Evolutionary conservation across 2,113 vertebrate species (phyloP), one percentile per base, ranked within the genome.

Genomic region (Perca fluviatilis): DNA sequence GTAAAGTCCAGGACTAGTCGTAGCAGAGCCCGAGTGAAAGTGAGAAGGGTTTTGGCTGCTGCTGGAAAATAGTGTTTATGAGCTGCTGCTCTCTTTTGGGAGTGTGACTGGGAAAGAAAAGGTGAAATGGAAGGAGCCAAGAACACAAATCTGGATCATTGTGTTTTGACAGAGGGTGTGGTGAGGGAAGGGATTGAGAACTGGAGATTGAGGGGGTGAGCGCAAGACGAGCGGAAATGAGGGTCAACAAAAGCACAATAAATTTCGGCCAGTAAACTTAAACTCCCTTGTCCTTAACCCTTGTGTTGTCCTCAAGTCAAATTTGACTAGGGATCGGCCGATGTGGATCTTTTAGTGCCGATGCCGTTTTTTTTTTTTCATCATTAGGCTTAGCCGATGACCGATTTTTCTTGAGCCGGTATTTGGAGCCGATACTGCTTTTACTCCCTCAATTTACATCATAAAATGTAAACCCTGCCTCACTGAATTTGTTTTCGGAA

Each of bases 111-210:
- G 51, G 83, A 50, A 75, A 61, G 74, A 64, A 66, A 43, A 7
- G 51, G 15, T 33, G 50, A 14, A 60, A 63, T 25, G 21, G 0
- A 1, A 56, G 30, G 40, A 77, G 72, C 77, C 53, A 68, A 57
- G 67, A 85, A 66, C 82, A 62, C 60, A 4, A 62, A 50, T 65
- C 71, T 63, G 74, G 66, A 73, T 70, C 65, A 61, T 57, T 81
- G 79, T 87, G 79, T 93, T 90, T 84, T 33, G 70, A 84, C 21
- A 23, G 62, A 77, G 82, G 50, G 79, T 73, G 86, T 74, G 84
- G 57, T 72, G 33, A 74, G 70, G 81, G 25, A 30, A 74, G 68
- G 13, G 50, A 63, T 67, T 67, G 74, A 77, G 19, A 88, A 69
- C 47, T 70, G 21, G 63, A 65, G 40, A 61, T 56, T 54, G 74